Conservation (phyloP, 1,140 invertebrate species). For the Leguminivora glycinivorella region DNA sequence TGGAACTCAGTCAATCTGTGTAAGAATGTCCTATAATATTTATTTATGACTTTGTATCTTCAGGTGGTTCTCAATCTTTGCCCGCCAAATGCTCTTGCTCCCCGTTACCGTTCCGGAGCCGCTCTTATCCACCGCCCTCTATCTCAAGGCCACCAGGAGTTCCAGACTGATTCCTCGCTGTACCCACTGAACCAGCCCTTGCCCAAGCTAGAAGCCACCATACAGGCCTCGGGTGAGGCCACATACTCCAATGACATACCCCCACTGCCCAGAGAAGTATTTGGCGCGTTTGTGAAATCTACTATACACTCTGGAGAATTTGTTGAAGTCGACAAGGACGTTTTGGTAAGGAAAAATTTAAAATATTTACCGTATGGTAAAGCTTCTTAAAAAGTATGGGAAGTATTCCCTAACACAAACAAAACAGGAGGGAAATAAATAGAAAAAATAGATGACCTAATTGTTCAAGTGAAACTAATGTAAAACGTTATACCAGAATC, state of each 20-base stretch:
- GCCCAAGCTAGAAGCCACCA: conserved; percentile 84
- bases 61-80: conserved; percentile 79
- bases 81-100: conserved; percentile 51
- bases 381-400: too few species aligned
- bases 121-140: conserved; percentile 79
- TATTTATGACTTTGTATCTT: conserved; percentile 37
- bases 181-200: conserved; percentile 87
- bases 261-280: conserved; percentile 79
- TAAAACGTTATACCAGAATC: too few species aligned
- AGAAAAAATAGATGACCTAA: too few species aligned
- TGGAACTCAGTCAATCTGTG: too few species aligned
- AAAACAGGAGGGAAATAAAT: too few species aligned
- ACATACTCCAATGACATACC: conserved; percentile 84
- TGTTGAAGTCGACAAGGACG: conserved; percentile 79
- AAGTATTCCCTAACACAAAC: too few species aligned
- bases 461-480: too few species aligned
- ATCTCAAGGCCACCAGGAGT: conserved; percentile 84
- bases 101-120: conserved; percentile 73
- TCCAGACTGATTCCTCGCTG: conserved; percentile 81
- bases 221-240: conserved; percentile 86
- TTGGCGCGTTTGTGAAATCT: conserved; percentile 83
- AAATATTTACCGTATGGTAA: too few species aligned
- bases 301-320: conserved; percentile 79
- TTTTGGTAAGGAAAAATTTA: conserved; percentile 75
- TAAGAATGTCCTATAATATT: too few species aligned